Base-by-base conservation (phyloP, 2,113 vertebrate species). In the Capricornis sumatraensis region DNA sequence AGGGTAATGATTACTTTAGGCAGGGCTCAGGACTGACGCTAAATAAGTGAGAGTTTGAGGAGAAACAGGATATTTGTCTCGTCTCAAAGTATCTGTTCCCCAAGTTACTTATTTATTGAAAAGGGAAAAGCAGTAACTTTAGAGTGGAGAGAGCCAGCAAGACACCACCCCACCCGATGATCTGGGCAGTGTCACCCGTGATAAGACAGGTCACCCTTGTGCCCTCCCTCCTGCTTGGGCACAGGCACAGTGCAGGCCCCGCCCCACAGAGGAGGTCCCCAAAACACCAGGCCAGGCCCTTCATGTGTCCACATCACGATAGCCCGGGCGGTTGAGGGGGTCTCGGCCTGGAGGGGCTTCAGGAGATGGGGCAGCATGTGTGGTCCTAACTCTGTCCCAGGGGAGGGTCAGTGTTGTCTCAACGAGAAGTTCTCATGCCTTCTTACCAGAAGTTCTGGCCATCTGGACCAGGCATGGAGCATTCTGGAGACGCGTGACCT, bases 41-140 rank as follows among this genome's bases (percentile, higher is more conserved):
- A 67, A 36, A 7, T 17, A 6, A 33, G 79, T 3, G 21, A 25
- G 40, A 12, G 23, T 43, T 57, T 64, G 89, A 93, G 53, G 89
- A 87, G 98, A 95, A 95, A 90, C 64, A 58, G 93, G 94, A 85
- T 94, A 94, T 76, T 81, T 71, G 76, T 33, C n/a, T 83, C 10
- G 16, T 21, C 74, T 83, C 36, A 43, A 4, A 84, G 89, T 88
- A 47, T 45, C 90, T 90, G 81, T 58, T 87, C 83, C 64, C 40
- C 87, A 13, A 40, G 60, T 96, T 86, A 92, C 57, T 98, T 97
- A 98, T 81, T 97, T 94, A 97, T 96, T 95, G 28, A 96, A 87
- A 93, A 87, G 67, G 96, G 94, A 82, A 97, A 96, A 96, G 33
- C 7, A 50, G 95, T 95, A 96, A 97, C 96, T 96, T 89, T 87